Percentiles rank a stretch among this genome's conserved stretches.
Conservation (phyloP, 2,888 invertebrate genomes). For the Habroteleia sp. region DNA sequence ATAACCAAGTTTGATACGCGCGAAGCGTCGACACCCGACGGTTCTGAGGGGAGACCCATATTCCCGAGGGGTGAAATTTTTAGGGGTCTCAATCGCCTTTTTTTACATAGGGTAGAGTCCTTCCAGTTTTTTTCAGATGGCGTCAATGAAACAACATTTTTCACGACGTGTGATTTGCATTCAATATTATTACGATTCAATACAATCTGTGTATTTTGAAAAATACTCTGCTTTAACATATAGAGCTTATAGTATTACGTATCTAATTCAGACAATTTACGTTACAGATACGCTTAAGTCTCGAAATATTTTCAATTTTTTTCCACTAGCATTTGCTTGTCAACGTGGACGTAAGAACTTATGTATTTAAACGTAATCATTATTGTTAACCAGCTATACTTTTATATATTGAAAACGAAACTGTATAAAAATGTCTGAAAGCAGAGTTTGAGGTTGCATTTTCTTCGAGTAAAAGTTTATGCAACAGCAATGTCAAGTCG, state of each 20-base stretch:
- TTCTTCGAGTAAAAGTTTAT: conserved; percentile 38
- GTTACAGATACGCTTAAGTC: no score
- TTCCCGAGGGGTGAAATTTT: conserved; percentile 67
- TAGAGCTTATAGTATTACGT: no score
- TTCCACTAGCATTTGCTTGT: no score
- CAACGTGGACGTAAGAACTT: no score
- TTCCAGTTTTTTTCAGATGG: conserved; percentile 43
- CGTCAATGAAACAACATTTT: conserved; percentile 50
- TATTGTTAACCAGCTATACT: no score
- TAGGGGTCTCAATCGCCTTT: conserved; percentile 44
- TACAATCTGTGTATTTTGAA: no score
- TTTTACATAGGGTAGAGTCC: conserved; percentile 48
- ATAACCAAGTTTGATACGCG: conserved; percentile 72
- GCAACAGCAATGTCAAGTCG: conserved; percentile 50
- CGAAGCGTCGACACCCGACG: conserved; percentile 68
- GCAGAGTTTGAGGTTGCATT: conserved; percentile 22
- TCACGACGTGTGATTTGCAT: conserved; percentile 25
- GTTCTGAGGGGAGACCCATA: conserved; percentile 62
- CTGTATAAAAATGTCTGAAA: conserved; percentile 10
- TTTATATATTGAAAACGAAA: conserved; percentile 3
- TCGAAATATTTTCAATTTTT: no score
- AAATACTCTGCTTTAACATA: no score
- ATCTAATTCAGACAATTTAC: no score
- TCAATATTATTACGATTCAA: conserved; percentile 12
- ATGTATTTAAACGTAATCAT: no score